These are phyloP conservation scores for Etheostoma perlongum DNA, from an alignment of 2,797 vertebrate genomes.

Conservation along the genomic window DNA sequence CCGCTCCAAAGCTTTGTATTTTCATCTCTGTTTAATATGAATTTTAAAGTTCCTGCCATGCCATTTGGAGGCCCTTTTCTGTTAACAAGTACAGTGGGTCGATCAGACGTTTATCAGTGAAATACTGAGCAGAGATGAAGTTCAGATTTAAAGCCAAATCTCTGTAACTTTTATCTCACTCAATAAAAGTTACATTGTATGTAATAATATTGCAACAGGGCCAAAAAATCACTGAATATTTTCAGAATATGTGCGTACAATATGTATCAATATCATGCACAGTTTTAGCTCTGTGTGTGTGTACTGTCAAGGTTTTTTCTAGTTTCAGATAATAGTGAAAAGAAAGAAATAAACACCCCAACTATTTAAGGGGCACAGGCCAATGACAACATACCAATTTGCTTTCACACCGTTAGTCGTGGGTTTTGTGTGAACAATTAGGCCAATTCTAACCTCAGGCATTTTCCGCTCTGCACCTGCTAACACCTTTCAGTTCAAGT, in stretches of 20 bases:
- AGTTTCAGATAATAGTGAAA: conserved; percentile 11
- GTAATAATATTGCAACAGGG: conserved; percentile 4
- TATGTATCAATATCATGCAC: neutral
- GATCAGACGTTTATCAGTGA: conserved; percentile 62
- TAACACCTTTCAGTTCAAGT: conserved; percentile 62
- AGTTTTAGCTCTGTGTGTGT: neutral
- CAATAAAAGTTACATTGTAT: neutral
- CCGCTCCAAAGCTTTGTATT: conserved; percentile 79
- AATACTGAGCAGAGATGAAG: conserved; percentile 44
- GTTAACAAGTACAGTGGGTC: conserved; percentile 46
- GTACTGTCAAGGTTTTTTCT: neutral
- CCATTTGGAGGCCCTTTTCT: conserved; percentile 56
- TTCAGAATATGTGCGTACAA: neutral
- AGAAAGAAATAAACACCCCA: neutral
- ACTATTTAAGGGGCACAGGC: conserved; percentile 39
- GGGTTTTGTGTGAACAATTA: conserved; percentile 63
- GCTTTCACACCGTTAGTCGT: conserved; percentile 15
- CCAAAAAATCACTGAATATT: neutral
- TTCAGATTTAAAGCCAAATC: conserved; percentile 34
- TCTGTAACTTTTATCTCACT: conserved; percentile 4
- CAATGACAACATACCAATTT: conserved; percentile 64
- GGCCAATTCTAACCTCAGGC: conserved; percentile 60
- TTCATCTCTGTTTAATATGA: conserved; percentile 82
- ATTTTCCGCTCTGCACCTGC: conserved; percentile 51
- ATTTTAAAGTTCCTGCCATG: conserved; percentile 69